Base-by-base conservation (phyloP, 1,140 invertebrate genomes). In the Thaumatotibia leucotreta region DNA sequence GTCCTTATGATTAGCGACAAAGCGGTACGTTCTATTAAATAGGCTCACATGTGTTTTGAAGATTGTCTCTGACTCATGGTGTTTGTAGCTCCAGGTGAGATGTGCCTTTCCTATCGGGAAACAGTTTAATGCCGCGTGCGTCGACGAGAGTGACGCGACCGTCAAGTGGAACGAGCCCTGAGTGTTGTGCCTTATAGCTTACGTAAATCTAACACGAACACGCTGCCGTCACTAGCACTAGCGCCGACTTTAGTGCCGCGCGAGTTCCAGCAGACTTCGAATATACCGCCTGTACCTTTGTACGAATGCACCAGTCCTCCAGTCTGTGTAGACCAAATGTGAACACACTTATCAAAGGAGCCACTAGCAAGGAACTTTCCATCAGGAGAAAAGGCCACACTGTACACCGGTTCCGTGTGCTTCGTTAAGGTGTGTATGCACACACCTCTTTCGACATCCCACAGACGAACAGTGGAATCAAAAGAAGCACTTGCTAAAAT, bases 251-350 rank as follows among this genome's bases (percentile, higher is more conserved):
- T 99, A 73, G 99, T 98, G 24, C 99, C 98, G 69, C 97, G 92
- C 58, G 97, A 97, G 91, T 99, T 99, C 98, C 98, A 99, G 88
- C 98, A 99, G 2, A 99, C 98, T 92, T 99, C 98, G 89, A 99
- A 99, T 73, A 99, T 99, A 45, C 98, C 98, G 0, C 98, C 98
- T 1, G 98, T 99, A 10, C 98, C 98, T 91, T 97, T 97, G 89
- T 99, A 99, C 86, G 97, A 98, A 84, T 99, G 97, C 2, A 99
- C 97, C 68, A 99, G 91, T 73, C 97, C 95, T n/a, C 98, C 98
- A 69, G 95, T 97, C 92, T 98, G 97, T 22, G 98, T 99, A 63
- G 98, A 99, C 98, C 98, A 99, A 80, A 99, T 99, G 85, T 99
- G 98, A 68, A 99, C 98, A 93, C 97, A 99, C 92, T 99, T 99